Evolutionary conservation across 1,140 invertebrate species (phyloP), one percentile per base, ranked within the genome.

Genomic region (Drosophila sulfurigaster): DNA sequence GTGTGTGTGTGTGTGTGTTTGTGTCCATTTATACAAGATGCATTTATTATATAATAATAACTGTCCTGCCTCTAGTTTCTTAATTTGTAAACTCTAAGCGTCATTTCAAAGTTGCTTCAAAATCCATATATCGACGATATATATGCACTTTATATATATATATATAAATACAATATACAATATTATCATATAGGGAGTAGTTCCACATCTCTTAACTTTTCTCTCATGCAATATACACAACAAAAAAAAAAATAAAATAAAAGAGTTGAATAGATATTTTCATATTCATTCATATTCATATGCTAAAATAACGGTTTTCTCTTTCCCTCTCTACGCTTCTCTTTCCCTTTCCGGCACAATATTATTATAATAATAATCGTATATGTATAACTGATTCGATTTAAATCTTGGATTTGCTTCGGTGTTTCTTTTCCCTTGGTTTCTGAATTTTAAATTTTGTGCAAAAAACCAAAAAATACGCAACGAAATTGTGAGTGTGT

Each of bases 11-110:
- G 16, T 43, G 20, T 45, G 2, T 56, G 38, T 43, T 60, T 69
- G 46, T 70, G 57, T 69, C 46, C 68, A 76, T 86, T 70, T 86
- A 4, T 25, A 87, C 72, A 85, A 60, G 48, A 70, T 74, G 72
- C 78, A 67, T 83, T 73, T 87, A 79, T 74, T 88, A 87, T 74
- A 87, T 88, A 87, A 88, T 87, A 87, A 87, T 87, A 87, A 88
- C 73, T 54, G 28, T 82, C 63, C 52, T 78, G 74, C 71, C 56
- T 70, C 60, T 25, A 25, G 57, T 69, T 77, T 38, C 8, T 10
- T 25, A 10, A 38, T 38, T 38, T 38, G 35, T 86, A 86, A 72
- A 57, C 32, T 60, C 82, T 86, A 86, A 86, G 82, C 82, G 79
- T 87, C 80, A 80, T 76, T 87, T 73, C 63, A 82, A 75, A 86